Conservation (phyloP, 2,888 invertebrate species). For the Lacanobia oleracea region DNA sequence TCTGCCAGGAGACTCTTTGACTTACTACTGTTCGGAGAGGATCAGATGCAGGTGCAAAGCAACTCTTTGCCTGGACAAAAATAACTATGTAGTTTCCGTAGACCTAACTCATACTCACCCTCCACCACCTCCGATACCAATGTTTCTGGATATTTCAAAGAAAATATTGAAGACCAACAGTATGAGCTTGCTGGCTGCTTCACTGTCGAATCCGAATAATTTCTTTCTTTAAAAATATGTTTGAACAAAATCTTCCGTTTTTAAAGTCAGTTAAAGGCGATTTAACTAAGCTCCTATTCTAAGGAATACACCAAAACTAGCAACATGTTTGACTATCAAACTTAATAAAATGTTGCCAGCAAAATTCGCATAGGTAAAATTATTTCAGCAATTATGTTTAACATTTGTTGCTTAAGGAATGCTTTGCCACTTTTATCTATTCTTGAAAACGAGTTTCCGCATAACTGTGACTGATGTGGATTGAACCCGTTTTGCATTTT, state of each 20-base stretch:
- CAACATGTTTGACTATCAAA: too few relatives aligned
- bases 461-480: neutral
- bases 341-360: neutral
- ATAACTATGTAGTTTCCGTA: constrained; percentile 26
- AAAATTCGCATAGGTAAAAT: neutral
- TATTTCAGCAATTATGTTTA: neutral
- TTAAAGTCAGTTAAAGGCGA: too few relatives aligned
- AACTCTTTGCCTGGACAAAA: constrained; percentile 34
- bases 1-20: neutral
- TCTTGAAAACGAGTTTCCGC: neutral
- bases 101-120: constrained; percentile 50
- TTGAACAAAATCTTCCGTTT: neutral
- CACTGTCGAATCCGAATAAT: constrained; percentile 31
- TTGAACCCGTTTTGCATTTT: too few relatives aligned
- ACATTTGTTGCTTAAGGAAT: neutral
- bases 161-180: constrained; percentile 41
- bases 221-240: neutral
- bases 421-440: neutral
- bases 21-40: constrained; percentile 35
- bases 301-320: too few relatives aligned
- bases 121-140: constrained; percentile 51
- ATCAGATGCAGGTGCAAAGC: constrained; percentile 31
- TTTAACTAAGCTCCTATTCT: too few relatives aligned
- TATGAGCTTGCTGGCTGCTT: constrained; percentile 2
- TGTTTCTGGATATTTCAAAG: constrained; percentile 8